These are phyloP conservation scores for Scaptomyza caliginosa DNA, from an alignment of 2,888 invertebrate genomes.

Conservation along the genomic window DNA sequence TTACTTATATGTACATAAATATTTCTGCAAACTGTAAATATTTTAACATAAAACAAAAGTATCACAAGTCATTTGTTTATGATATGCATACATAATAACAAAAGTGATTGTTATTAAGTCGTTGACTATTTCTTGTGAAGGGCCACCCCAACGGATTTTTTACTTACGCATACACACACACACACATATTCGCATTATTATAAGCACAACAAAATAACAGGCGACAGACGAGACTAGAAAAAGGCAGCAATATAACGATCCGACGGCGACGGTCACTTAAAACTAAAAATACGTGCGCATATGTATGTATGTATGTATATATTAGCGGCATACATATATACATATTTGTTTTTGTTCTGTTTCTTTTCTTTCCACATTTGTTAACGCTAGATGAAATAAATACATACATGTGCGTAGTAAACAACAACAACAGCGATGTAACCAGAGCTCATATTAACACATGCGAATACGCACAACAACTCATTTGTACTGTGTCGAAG, in stretches of 20 bases:
- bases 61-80: not conserved
- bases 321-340: not conserved
- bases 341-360: constrained; percentile 15
- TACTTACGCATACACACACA: constrained; percentile 1
- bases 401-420: not conserved
- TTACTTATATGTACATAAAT: too few species aligned
- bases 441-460: not conserved
- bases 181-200: constrained; percentile 10
- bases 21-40: not conserved
- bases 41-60: not conserved
- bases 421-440: not conserved
- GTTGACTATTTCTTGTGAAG: not conserved
- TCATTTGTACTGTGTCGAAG: not conserved
- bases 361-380: constrained; percentile 15
- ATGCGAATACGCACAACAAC: not conserved
- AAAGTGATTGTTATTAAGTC: not conserved
- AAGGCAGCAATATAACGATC: not conserved
- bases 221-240: constrained; percentile 27
- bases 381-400: not conserved
- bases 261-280: constrained; percentile 9
- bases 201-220: constrained; percentile 28
- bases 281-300: constrained; percentile 42
- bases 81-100: not conserved
- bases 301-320: not conserved
- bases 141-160: not conserved